A percentile compares a stretch with the other conserved stretches of the same genome.
Evolutionary conservation across 2,797 vertebrate species (phyloP).

Genomic region (Lacerta agilis): DNA sequence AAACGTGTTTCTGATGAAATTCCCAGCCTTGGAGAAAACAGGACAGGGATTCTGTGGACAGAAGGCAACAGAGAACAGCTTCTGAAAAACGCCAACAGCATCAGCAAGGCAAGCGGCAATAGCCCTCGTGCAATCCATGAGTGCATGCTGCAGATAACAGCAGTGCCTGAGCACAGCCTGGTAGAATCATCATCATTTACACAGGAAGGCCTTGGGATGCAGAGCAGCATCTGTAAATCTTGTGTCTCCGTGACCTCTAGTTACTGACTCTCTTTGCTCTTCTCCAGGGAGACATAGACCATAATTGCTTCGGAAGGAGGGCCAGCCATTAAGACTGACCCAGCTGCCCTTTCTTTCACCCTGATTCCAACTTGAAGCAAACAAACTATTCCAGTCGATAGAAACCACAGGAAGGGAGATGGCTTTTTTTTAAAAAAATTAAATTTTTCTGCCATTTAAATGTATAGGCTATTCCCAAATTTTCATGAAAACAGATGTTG

Average conservation of each 20-base stretch:
- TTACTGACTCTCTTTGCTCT: constrained; percentile 19
- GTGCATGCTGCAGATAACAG: not conserved
- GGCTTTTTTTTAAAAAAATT: too few relatives aligned
- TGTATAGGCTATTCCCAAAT: too few relatives aligned
- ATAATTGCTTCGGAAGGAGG: not conserved
- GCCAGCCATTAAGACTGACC: not conserved
- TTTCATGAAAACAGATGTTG: too few relatives aligned
- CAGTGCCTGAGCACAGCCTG: not conserved
- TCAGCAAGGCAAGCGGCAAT: not conserved
- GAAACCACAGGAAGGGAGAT: too few relatives aligned
- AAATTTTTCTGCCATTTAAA: too few relatives aligned
- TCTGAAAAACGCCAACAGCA: not conserved
- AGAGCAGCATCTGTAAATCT: constrained; percentile 61
- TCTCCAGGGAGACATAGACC: not conserved
- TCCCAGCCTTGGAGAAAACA: constrained; percentile 18
- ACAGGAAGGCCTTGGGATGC: constrained; percentile 32
- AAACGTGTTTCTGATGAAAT: too few relatives aligned
- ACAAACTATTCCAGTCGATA: not conserved
- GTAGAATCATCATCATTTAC: not conserved
- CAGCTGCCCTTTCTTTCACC: not conserved
- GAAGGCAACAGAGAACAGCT: not conserved
- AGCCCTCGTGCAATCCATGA: not conserved
- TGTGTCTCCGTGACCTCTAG: constrained; percentile 56
- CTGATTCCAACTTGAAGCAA: not conserved
- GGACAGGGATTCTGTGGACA: not conserved